These are phyloP conservation scores for Lasius fuliginosus DNA, from an alignment of 2,888 invertebrate genomes.

Conservation along the genomic window DNA sequence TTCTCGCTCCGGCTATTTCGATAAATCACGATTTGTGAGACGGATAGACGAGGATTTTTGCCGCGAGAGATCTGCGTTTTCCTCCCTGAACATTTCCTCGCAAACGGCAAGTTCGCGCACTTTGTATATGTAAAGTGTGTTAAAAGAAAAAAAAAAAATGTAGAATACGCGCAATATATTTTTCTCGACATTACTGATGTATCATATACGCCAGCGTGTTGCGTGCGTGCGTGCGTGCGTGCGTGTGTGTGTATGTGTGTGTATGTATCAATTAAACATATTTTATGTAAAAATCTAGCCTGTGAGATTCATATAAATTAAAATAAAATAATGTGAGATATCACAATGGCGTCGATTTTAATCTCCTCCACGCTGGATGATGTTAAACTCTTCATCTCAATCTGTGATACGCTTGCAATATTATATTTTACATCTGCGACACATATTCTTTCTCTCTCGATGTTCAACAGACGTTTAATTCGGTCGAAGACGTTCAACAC, in stretches of 20 bases:
- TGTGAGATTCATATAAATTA: constrained; percentile 68
- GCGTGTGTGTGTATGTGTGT: background rate
- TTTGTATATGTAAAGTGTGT: constrained; percentile 55
- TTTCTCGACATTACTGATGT: constrained; percentile 67
- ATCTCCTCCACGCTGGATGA: background rate
- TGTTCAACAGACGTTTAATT: background rate
- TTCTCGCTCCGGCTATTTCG: constrained; percentile 30
- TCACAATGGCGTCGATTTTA: constrained; percentile 26
- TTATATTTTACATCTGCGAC: background rate
- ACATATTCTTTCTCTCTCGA: background rate
- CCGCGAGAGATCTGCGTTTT: constrained; percentile 11
- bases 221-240: background rate
- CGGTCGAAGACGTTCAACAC: background rate
- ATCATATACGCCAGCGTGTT: constrained; percentile 63
- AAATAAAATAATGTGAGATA: constrained; percentile 68
- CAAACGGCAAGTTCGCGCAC: constrained; percentile 57
- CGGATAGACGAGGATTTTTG: constrained; percentile 18
- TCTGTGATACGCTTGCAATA: background rate
- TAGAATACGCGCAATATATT: constrained; percentile 73
- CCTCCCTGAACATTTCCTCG: constrained; percentile 25
- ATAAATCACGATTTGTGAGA: constrained; percentile 53
- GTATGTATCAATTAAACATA: constrained; percentile 69
- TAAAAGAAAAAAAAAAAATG: constrained; percentile 50
- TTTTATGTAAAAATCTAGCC: constrained; percentile 73
- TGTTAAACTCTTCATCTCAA: background rate